Evolutionary conservation across 2,888 invertebrate species (phyloP).

Genomic region (Tachina lurida): DNA sequence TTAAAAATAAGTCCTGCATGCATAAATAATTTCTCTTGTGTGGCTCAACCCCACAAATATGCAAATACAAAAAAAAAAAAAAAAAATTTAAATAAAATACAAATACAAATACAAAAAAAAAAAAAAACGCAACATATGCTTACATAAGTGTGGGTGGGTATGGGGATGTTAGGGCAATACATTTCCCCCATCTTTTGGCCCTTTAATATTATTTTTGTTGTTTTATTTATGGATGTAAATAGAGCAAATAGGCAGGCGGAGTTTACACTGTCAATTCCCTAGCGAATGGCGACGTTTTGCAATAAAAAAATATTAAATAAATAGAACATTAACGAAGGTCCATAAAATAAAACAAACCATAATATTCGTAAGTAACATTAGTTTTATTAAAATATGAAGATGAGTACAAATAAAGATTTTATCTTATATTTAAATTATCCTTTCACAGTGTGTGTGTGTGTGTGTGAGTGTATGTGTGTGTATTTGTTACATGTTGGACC

Average conservation of each 20-base stretch:
- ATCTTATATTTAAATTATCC: not conserved
- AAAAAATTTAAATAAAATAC: no score
- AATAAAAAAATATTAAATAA: constrained; percentile 7
- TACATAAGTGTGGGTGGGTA: not conserved
- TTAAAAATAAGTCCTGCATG: constrained; percentile 62
- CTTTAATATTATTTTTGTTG: not conserved
- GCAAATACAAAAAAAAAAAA: constrained; percentile 49
- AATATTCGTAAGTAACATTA: constrained; percentile 33
- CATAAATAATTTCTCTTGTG: constrained; percentile 66
- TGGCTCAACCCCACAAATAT: constrained; percentile 64
- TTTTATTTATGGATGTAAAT: constrained; percentile 18
- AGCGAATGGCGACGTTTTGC: constrained; percentile 28
- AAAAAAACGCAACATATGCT: constrained; percentile 55
- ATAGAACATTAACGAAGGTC: not conserved
- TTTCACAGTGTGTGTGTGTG: not conserved
- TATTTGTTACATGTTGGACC: not conserved
- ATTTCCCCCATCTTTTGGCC: not conserved
- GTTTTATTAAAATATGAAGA: constrained; percentile 37
- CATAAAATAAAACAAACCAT: constrained; percentile 45
- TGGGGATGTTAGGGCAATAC: constrained; percentile 30
- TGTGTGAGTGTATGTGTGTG: not conserved
- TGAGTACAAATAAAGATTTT: constrained; percentile 29
- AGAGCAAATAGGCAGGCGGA: constrained; percentile 56
- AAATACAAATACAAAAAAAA: no score
- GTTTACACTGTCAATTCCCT: constrained; percentile 53